Evolutionary conservation across 2,888 invertebrate species (phyloP).

Genomic region (Taphrorychus bicolor): DNA sequence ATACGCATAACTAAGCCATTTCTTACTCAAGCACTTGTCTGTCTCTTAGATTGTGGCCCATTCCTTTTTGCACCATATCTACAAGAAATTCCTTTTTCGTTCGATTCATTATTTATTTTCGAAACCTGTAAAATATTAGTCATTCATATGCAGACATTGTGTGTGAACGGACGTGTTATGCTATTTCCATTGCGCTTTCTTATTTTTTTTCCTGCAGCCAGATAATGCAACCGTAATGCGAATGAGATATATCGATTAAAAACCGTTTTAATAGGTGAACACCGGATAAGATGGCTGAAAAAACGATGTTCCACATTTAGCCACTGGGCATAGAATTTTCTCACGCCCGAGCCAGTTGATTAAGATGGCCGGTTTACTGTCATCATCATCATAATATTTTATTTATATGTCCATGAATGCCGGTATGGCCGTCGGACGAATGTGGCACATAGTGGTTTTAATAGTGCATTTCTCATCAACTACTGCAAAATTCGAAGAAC

Average conservation of each 20-base stretch:
- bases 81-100: neutral
- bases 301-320: constrained; percentile 10
- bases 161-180: neutral
- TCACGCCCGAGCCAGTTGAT: constrained; percentile 9
- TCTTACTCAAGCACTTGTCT: neutral
- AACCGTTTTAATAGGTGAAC: neutral
- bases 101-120: neutral
- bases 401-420: constrained; percentile 25
- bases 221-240: neutral
- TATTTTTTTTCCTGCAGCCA: neutral
- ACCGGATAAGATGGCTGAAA: constrained; percentile 6
- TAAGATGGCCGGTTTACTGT: constrained; percentile 15
- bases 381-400: constrained; percentile 11
- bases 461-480: neutral
- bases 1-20: neutral
- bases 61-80: neutral
- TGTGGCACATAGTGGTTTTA: neutral
- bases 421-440: neutral
- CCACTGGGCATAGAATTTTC: constrained; percentile 2
- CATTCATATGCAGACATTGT: neutral
- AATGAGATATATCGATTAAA: neutral
- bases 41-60: neutral
- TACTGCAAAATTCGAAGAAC: neutral
- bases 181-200: neutral
- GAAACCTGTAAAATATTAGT: neutral